phyloP scores from a whole-genome alignment of 2,797 vertebrate species.

The Florisuga fusca region DNA sequence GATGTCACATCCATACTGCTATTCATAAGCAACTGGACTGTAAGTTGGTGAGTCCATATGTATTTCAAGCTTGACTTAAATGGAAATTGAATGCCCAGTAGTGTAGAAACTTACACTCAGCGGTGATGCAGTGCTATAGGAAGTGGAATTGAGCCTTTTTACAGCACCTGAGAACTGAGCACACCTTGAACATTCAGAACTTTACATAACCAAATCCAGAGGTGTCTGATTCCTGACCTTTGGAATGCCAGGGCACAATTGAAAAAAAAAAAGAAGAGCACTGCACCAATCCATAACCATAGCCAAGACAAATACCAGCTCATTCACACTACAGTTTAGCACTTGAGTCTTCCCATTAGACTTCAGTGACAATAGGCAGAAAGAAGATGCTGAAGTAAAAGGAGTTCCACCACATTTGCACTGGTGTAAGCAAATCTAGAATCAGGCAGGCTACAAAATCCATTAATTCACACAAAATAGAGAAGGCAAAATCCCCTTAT shows the following conservation, averaged over 20 bases:
- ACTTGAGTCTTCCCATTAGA: background rate
- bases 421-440: background rate
- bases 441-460: constrained; percentile 4
- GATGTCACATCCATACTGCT: background rate
- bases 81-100: background rate
- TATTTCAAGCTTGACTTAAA: background rate
- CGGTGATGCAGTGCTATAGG: background rate
- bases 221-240: background rate
- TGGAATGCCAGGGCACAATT: background rate
- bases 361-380: background rate
- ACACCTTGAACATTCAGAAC: background rate
- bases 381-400: constrained; percentile 24
- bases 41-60: background rate
- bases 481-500: constrained; percentile 49
- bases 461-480: constrained; percentile 6
- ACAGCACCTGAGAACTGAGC: background rate
- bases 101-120: background rate
- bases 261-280: background rate
- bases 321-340: background rate
- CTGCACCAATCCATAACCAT: background rate
- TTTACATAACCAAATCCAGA: background rate
- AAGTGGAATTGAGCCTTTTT: background rate
- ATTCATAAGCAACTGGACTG: background rate
- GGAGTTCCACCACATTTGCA: background rate
- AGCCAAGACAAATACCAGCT: background rate